phyloP scores from a whole-genome alignment of 1,140 invertebrate genomes.

The Muscidifurax raptorellus region DNA sequence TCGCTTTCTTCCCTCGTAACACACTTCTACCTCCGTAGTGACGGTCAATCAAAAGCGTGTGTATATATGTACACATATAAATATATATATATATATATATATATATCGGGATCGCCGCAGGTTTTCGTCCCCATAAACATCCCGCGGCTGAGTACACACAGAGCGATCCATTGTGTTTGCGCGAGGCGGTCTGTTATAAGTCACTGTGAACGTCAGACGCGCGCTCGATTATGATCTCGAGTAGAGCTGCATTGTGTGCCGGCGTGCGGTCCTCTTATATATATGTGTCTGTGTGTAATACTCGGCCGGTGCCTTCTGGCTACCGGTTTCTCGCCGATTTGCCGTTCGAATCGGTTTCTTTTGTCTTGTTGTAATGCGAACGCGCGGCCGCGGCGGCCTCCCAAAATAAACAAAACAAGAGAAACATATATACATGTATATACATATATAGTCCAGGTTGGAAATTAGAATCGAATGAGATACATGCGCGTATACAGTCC shows the following conservation, averaged over 20 bases:
- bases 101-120: neutral
- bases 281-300: neutral
- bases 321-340: neutral
- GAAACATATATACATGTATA: no score
- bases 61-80: no score
- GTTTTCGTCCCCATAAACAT: neutral
- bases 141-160: neutral
- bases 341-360: neutral
- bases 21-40: neutral
- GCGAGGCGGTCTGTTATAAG: neutral
- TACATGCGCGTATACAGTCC: neutral
- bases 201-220: neutral
- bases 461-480: slow-evolving; percentile 4
- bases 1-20: slow-evolving; percentile 1
- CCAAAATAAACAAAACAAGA: neutral
- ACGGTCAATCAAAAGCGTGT: neutral
- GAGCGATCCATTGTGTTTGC: neutral
- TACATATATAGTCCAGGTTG: neutral
- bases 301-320: neutral
- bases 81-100: no score
- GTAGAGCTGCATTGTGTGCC: neutral
- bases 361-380: neutral
- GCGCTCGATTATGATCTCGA: neutral
- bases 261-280: neutral
- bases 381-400: no score